Conservation (phyloP, 2,888 invertebrate species). For the Amblyteles armatorius region DNA sequence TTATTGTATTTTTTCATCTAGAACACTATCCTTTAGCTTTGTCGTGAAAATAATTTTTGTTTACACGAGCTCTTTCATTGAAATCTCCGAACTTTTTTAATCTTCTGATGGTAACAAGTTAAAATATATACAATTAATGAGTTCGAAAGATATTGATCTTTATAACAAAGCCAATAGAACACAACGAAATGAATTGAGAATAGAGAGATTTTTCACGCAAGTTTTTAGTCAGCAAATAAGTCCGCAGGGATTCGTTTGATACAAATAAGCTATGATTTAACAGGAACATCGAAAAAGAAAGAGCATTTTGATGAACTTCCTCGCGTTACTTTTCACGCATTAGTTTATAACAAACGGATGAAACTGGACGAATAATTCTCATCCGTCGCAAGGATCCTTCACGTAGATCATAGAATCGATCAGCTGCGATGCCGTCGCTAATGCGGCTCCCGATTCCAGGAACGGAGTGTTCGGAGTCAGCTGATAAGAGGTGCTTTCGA, state of each 20-base stretch:
- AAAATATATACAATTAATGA: background rate
- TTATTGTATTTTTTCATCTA: background rate
- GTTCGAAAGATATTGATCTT: background rate
- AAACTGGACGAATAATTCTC: background rate
- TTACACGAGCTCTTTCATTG: background rate
- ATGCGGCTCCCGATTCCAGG: slow-evolving; percentile 25
- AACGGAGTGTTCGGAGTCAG: slow-evolving; percentile 53
- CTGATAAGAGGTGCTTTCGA: slow-evolving; percentile 38
- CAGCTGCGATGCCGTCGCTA: slow-evolving; percentile 45
- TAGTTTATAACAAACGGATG: too few species aligned
- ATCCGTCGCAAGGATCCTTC: slow-evolving; percentile 17
- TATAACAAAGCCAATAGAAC: background rate
- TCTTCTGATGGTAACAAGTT: background rate
- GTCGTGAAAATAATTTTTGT: background rate
- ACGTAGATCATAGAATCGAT: slow-evolving; percentile 25
- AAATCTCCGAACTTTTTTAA: background rate
- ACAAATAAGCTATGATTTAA: too few species aligned
- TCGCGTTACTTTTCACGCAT: too few species aligned
- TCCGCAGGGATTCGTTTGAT: too few species aligned
- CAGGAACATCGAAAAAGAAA: background rate
- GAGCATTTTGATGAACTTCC: background rate
- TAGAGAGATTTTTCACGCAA: too few species aligned
- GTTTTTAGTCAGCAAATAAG: background rate
- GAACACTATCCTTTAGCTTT: background rate
- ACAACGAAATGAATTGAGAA: too few species aligned